Evolutionary conservation across 2,888 invertebrate species (phyloP), one percentile per base, ranked within the genome.

Genomic region (Mesoligia furuncula): DNA sequence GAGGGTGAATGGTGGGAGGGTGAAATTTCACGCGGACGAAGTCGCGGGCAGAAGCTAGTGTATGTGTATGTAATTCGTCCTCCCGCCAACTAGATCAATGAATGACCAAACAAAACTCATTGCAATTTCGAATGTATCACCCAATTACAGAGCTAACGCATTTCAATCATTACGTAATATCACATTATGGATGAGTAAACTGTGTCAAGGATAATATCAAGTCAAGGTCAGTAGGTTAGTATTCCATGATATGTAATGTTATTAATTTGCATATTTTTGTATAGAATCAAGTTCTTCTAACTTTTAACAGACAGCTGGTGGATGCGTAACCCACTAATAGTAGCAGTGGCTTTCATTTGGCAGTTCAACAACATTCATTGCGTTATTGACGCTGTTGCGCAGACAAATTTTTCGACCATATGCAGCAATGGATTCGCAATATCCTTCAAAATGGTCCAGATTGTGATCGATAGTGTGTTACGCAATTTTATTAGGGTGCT

Each of bases 171-270:
- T n/a, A 66, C 84, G 61, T 39, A 2, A 61, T 54, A 62, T 48
- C n/a, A 36, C 11, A 51, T 48, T 65, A n/a, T n/a, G 31, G 45
- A 84, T 61, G 83, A 64, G 13, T 62, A 61, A 79, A 45, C 8
- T 8, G 9, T 54, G 72, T 73, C 79, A 83, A 80, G 83, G 83
- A 20, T 31, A 15, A n/a, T 57, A 36, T 20, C 3, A 54, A 11
- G 8, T 8, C 31, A 71, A 74, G 62, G 36, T 4, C 20, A 67
- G 0, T 67, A 8, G 66, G 84, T 36, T n/a, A 65, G 15, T 48
- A 42, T 65, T 45, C 36, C 17, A 64, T 31, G 15, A 24, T 24
- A 27, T 17, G 31, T 65, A 65, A 65, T 36, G 24, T 66, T 42
- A 39, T 9, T 39, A 39, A 9, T n/a, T 5, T 2, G n/a, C n/a